phyloP scores from a whole-genome alignment of 2,888 invertebrate species.

The Syrphus vitripennis region DNA sequence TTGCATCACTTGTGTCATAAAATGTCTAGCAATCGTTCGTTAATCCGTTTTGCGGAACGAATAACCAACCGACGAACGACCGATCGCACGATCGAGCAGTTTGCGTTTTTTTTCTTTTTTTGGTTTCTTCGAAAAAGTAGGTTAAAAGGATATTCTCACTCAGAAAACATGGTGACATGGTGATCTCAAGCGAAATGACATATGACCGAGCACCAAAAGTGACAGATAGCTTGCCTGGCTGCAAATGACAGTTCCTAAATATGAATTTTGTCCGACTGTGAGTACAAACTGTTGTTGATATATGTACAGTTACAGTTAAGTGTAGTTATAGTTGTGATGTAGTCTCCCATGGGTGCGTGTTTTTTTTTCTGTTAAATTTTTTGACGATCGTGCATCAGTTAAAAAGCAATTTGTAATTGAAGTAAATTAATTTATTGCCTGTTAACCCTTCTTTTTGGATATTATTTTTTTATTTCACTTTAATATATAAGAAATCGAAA shows the following conservation, averaged over 20 bases:
- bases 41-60: slow-evolving; percentile 52
- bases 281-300: background rate
- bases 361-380: slow-evolving; percentile 9
- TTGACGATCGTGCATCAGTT: slow-evolving; percentile 63
- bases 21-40: slow-evolving; percentile 59
- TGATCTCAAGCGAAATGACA: slow-evolving; percentile 66
- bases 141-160: slow-evolving; percentile 70
- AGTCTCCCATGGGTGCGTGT: background rate
- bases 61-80: background rate
- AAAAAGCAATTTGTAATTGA: slow-evolving; percentile 69
- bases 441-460: slow-evolving; percentile 61
- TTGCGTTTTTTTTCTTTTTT: background rate
- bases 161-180: slow-evolving; percentile 63
- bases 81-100: background rate
- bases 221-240: slow-evolving; percentile 52
- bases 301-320: too few relatives aligned
- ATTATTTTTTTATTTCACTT: slow-evolving; percentile 21
- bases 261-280: slow-evolving; percentile 1
- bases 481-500: background rate
- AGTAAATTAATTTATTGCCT: slow-evolving; percentile 70
- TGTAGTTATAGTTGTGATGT: background rate
- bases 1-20: slow-evolving; percentile 62
- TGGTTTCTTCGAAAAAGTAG: slow-evolving; percentile 58
- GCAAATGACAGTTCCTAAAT: slow-evolving; percentile 54
- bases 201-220: slow-evolving; percentile 58